Evolutionary conservation across 1,140 invertebrate species (phyloP), one percentile per base, ranked within the genome.

Genomic region (Odontomachus brunneus): DNA sequence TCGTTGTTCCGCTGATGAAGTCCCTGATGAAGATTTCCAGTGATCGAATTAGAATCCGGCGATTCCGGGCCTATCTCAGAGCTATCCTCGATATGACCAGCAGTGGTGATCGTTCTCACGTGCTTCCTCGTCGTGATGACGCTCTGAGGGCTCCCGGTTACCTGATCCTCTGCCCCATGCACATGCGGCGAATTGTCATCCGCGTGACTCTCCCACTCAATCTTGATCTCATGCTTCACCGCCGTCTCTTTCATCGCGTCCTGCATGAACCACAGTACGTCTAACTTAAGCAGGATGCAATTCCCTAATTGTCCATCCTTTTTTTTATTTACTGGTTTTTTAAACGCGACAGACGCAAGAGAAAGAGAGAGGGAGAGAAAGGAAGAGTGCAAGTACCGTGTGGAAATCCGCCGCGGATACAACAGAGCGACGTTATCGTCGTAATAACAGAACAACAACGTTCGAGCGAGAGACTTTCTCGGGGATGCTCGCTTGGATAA

Each of bases 91-190:
- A 96, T 96, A 83, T 95, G 95, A 2, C 95, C 95, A 11, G 95
- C 93, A 3, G 95, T 94, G 4, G 95, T 96, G 67, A 96, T 96
- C 3, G 95, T 96, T n/a, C 95, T 92, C 19, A 95, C 93, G 48
- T 94, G 94, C 48, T 95, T 93, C 26, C 95, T 93, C 3, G 95
- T 95, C 81, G 95, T 96, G 14, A 96, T 95, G 5, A 95, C 94
- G 4, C 92, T 91, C 5, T 89, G 87, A 15, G 90, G 91, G 67
- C 69, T 89, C 2, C 84, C 83, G 11, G 51, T 29, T 9, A 82
- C 26, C 2, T 71, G 87, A 0, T 90, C 88, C 4, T 90, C 88
- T 11, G 51, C 26, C n/a, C 57, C 81, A 0, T 82, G 19, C 17
- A 91, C 57, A 33, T 91, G 89, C 0, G 91, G 84, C 0, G 93